These are phyloP conservation scores for Caenorhabditis sp. DNA, from an alignment of 2,888 invertebrate genomes.

Conservation along the genomic window DNA sequence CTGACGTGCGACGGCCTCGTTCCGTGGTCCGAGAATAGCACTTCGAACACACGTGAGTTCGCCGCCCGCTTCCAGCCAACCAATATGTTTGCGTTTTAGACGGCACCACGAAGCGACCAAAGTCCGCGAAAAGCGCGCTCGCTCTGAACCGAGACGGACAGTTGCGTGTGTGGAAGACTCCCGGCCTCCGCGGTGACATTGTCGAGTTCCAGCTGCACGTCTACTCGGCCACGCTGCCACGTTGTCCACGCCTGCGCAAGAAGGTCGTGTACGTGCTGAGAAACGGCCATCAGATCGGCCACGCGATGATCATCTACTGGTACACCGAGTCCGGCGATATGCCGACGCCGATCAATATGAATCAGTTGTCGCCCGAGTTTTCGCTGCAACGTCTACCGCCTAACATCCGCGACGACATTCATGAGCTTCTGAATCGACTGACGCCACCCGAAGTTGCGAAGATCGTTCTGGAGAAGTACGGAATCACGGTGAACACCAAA, in stretches of 20 bases:
- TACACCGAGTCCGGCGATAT: slow-evolving; percentile 65
- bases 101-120: slow-evolving; percentile 46
- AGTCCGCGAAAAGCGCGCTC: slow-evolving; percentile 48
- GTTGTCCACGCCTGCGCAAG: slow-evolving; percentile 67
- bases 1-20: slow-evolving; percentile 66
- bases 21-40: slow-evolving; percentile 66
- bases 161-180: slow-evolving; percentile 52
- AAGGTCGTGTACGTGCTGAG: slow-evolving; percentile 63
- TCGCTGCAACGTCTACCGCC: slow-evolving; percentile 54
- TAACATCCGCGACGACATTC: slow-evolving; percentile 53
- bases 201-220: slow-evolving; percentile 61
- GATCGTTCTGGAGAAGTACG: slow-evolving; percentile 45
- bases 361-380: slow-evolving; percentile 20
- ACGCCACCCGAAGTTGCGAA: slow-evolving; percentile 51
- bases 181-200: slow-evolving; percentile 11
- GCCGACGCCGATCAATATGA: slow-evolving; percentile 54
- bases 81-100: slow-evolving; percentile 6
- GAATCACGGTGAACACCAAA: slow-evolving; percentile 42
- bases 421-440: slow-evolving; percentile 30
- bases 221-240: slow-evolving; percentile 65
- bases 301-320: slow-evolving; percentile 65
- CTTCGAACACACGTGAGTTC: slow-evolving; percentile 39
- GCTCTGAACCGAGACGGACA: slow-evolving; percentile 56
- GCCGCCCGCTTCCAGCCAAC: neutral
- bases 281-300: slow-evolving; percentile 61